A percentile compares a stretch with the other conserved stretches of the same genome.
phyloP scores from a whole-genome alignment of 1,140 invertebrate species.

The Protaetia brevitarsis region DNA sequence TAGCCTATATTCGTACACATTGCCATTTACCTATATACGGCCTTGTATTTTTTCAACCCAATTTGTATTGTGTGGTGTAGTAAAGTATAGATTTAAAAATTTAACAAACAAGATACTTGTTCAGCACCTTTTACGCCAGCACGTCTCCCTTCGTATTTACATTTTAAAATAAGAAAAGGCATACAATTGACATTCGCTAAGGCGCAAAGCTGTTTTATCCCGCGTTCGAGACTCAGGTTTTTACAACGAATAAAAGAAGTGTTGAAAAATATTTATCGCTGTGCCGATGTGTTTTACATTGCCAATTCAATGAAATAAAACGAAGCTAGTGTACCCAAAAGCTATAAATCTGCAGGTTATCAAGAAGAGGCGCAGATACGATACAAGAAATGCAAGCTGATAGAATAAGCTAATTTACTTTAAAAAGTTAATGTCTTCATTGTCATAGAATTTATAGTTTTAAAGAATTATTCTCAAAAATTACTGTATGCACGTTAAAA shows the following conservation, averaged over 20 bases:
- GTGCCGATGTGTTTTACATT: background rate
- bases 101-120: conserved; percentile 13
- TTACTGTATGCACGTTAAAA: no score
- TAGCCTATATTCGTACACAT: background rate
- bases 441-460: no score
- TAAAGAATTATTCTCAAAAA: no score
- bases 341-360: no score
- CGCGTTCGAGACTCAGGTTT: background rate
- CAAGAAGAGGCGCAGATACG: no score
- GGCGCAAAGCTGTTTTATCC: background rate
- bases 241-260: background rate
- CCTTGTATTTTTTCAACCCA: conserved; percentile 16
- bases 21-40: conserved; percentile 8
- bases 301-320: no score
- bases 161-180: conserved; percentile 12
- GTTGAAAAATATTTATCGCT: conserved; percentile 1
- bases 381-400: no score
- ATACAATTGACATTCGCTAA: conserved; percentile 9
- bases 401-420: no score
- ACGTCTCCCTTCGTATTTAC: conserved; percentile 15
- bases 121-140: conserved; percentile 10
- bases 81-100: conserved; percentile 10
- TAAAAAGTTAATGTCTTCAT: no score
- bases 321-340: no score
- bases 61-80: conserved; percentile 6